A percentile compares a stretch with the other conserved stretches of the same genome.
phyloP scores from a whole-genome alignment of 2,797 vertebrate species.

The Acridotheres tristis region DNA sequence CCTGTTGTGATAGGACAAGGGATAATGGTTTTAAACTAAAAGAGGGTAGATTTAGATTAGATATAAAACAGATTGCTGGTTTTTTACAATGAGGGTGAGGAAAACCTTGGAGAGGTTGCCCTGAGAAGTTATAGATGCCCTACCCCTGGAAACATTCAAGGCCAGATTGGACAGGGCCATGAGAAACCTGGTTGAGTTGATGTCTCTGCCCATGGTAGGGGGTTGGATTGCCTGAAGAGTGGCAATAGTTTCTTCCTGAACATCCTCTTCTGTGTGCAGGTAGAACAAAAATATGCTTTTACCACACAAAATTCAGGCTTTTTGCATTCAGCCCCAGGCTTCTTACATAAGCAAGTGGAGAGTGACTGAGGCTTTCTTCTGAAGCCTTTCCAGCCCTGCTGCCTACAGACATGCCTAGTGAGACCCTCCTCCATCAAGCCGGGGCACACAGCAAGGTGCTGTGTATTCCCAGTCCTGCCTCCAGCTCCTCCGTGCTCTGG shows the following conservation, averaged over 20 bases:
- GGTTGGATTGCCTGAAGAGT: not conserved
- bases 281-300: not conserved
- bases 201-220: not conserved
- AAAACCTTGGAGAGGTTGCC: not conserved
- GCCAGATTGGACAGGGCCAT: not conserved
- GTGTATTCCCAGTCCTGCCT: not conserved
- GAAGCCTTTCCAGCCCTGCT: not conserved
- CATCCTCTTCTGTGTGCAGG: not conserved
- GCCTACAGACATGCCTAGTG: not conserved
- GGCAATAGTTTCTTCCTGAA: not conserved
- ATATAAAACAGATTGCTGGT: not conserved
- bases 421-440: not conserved
- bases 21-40: not conserved
- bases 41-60: not conserved
- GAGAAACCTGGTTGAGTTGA: not conserved
- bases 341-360: not conserved
- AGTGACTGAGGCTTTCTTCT: not conserved
- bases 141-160: not conserved
- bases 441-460: not conserved
- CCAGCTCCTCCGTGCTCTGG: not conserved
- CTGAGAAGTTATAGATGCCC: not conserved
- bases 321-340: not conserved
- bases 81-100: not conserved
- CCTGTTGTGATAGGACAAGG: not conserved
- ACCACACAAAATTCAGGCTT: not conserved